Evolutionary conservation across 2,888 invertebrate genomes (phyloP), one percentile per base, ranked within the genome.

Genomic region (Pseudeuparius sepicola): DNA sequence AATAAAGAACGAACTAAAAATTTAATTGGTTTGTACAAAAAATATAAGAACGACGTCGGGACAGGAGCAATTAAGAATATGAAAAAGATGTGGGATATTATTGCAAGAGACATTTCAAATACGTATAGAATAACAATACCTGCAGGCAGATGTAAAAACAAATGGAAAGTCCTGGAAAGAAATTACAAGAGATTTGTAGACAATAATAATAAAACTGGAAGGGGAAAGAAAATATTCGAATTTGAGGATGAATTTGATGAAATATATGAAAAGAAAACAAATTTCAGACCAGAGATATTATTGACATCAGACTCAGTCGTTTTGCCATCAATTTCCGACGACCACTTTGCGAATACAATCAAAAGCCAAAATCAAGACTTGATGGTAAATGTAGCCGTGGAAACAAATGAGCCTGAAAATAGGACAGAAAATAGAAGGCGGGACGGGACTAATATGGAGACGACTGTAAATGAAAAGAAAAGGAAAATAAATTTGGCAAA

Each of bases 241-340:
- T 32, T 10, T 24, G 32, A 24, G 16, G 2, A 24, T 15, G 24
- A 32, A 6, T 24, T 32, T 11, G 31, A 31, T 11, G 13, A 20
- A 13, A 31, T 31, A n/a, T 31, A n/a, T 31, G 31, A 10, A 2
- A 31, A 31, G 24, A 31, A 23, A 12, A 33, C 18, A 7, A 33
- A 33, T n/a, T 20, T 33, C 7, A 33, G 13, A 9, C 31, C 33
- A 3, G 23, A 14, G 13, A 25, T 33, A 15, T 26, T 33, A 26
- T 10, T 25, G 5, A 17, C 33, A 14, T 14, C n/a, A 11, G 13
- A 14, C 9, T 25, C 29, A 11, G 7, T 7, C 6, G 12, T 25
- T n/a, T n/a, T n/a, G n/a, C n/a, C n/a, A n/a, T n/a, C n/a, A n/a
- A n/a, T n/a, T n/a, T n/a, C n/a, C n/a, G n/a, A n/a, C n/a, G n/a